Percentiles rank a stretch among this genome's conserved stretches.
These are phyloP conservation scores for Camelus bactrianus DNA, from an alignment of 2,113 vertebrate species.

Conservation along the genomic window DNA sequence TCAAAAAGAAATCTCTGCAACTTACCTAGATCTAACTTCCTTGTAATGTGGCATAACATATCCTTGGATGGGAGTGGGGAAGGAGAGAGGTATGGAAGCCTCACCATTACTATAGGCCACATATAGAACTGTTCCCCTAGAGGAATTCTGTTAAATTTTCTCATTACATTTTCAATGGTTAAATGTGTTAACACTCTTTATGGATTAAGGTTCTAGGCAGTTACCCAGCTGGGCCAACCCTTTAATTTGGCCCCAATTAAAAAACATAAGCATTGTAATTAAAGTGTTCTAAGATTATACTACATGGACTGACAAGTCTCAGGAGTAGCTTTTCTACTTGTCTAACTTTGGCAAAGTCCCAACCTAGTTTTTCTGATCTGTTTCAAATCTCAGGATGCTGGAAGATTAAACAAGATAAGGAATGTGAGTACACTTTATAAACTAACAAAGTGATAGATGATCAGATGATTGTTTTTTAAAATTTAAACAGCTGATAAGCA, in stretches of 20 bases:
- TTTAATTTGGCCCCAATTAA: constrained; percentile 7
- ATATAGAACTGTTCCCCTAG: not conserved
- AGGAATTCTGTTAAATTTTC: not conserved
- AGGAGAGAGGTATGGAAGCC: not conserved
- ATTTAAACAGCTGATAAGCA: constrained; percentile 21
- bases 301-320: not conserved
- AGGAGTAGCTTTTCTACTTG: not conserved
- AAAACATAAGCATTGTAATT: not conserved
- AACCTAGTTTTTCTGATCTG: not conserved
- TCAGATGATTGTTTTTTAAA: too few species aligned
- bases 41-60: not conserved
- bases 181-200: not conserved
- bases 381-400: not conserved
- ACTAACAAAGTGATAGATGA: not conserved
- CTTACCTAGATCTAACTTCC: not conserved
- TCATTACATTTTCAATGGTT: not conserved
- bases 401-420: not conserved
- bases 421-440: not conserved
- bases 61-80: not conserved
- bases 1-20: constrained; percentile 23
- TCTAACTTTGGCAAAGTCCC: not conserved
- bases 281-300: not conserved
- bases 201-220: not conserved
- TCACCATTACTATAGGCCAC: not conserved
- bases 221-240: not conserved